A percentile compares a stretch with the other conserved stretches of the same genome.
Evolutionary conservation across 2,113 vertebrate species (phyloP).

Genomic region (Campylorhamphus procurvoides): DNA sequence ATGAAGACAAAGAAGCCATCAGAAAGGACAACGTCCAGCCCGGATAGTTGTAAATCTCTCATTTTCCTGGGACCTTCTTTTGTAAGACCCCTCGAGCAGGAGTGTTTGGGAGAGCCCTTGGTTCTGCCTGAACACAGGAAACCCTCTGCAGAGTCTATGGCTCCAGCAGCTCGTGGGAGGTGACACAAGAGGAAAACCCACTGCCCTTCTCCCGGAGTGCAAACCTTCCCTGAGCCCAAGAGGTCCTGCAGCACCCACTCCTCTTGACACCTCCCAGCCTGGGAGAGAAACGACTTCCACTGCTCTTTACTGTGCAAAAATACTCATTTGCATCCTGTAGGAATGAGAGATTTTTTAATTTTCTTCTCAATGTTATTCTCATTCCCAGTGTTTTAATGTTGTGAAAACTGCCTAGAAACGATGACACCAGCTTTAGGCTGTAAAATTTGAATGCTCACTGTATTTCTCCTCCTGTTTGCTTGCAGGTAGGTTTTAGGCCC

Average conservation of each 20-base stretch:
- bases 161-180: neutral
- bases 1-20: neutral
- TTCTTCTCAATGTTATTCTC: neutral
- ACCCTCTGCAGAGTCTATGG: neutral
- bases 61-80: neutral
- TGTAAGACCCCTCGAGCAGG: neutral
- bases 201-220: no score
- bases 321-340: neutral
- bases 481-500: neutral
- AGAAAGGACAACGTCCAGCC: neutral
- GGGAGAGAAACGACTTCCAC: neutral
- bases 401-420: constrained; percentile 1
- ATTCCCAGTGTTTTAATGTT: neutral
- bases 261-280: neutral
- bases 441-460: neutral
- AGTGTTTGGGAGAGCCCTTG: neutral
- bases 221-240: neutral
- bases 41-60: neutral
- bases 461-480: neutral
- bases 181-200: neutral
- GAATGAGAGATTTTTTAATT: neutral
- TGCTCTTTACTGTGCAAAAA: neutral
- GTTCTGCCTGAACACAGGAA: neutral
- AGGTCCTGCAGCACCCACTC: neutral
- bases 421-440: neutral